Percentiles rank a stretch among this genome's conserved stretches.
Evolutionary conservation across 2,113 vertebrate genomes (phyloP).

Genomic region (Saguinus imperator): DNA sequence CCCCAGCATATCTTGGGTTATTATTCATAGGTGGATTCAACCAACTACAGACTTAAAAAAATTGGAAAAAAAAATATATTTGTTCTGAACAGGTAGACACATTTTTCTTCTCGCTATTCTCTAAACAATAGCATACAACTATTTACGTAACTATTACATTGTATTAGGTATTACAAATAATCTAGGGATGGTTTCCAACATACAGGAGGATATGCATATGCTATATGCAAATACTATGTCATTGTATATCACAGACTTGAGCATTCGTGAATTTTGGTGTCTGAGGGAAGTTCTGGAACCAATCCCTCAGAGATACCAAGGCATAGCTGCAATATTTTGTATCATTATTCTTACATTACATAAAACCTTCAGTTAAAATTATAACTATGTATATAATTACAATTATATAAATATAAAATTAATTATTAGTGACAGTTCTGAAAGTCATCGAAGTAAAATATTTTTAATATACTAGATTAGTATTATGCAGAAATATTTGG

Average conservation of each 20-base stretch:
- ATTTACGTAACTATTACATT: neutral
- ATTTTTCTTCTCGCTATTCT: neutral
- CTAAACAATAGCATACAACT: neutral
- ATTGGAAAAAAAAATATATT: neutral
- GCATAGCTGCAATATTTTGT: neutral
- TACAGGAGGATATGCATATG: neutral
- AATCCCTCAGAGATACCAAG: neutral
- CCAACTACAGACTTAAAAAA: neutral
- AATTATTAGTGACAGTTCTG: neutral
- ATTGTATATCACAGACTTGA: neutral
- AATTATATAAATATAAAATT: slow-evolving; percentile 1
- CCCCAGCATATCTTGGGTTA: neutral
- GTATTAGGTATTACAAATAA: neutral
- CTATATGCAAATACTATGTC: neutral
- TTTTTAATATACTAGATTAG: neutral
- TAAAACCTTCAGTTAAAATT: neutral
- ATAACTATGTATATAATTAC: neutral
- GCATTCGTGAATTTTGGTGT: neutral
- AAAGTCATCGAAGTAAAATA: neutral
- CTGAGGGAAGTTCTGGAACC: neutral
- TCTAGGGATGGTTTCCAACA: neutral
- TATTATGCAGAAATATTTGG: neutral
- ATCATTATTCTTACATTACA: neutral
- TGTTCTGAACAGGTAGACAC: neutral
- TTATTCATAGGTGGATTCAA: neutral